A percentile compares a stretch with the other conserved stretches of the same genome.
These are phyloP conservation scores for Micrasema minimum DNA, from an alignment of 1,140 invertebrate species.

Conservation along the genomic window DNA sequence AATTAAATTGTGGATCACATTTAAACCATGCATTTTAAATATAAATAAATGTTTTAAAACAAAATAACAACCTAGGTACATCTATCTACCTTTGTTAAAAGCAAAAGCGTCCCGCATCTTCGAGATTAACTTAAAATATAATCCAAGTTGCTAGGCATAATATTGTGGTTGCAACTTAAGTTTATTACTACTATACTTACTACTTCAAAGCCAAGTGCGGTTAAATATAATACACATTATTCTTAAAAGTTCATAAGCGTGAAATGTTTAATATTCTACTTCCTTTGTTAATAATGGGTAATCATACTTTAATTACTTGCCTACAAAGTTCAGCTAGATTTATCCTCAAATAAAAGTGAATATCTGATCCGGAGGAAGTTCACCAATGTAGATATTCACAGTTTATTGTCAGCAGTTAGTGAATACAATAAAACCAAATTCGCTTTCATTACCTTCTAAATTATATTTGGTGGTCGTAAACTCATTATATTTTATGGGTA, in stretches of 20 bases:
- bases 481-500: conserved; percentile 7
- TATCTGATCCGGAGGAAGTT: neutral
- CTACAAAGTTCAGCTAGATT: neutral
- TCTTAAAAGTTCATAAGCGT: conserved; percentile 10
- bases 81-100: too few relatives aligned
- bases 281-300: conserved; percentile 11
- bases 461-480: conserved; percentile 14
- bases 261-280: conserved; percentile 29
- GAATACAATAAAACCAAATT: conserved; percentile 1
- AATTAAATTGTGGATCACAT: too few relatives aligned
- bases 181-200: too few relatives aligned
- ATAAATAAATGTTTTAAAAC: too few relatives aligned
- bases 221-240: too few relatives aligned
- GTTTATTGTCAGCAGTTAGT: neutral
- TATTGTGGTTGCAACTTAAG: too few relatives aligned
- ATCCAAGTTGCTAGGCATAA: too few relatives aligned
- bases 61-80: too few relatives aligned
- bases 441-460: conserved; percentile 9
- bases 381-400: neutral
- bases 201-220: too few relatives aligned
- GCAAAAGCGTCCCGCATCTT: too few relatives aligned
- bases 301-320: conserved; percentile 25
- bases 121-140: too few relatives aligned
- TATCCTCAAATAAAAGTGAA: conserved; percentile 5
- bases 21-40: too few relatives aligned